Percentiles rank a stretch among this genome's conserved stretches.
phyloP scores from a whole-genome alignment of 2,797 vertebrate genomes.

The Sternotherus odoratus region DNA sequence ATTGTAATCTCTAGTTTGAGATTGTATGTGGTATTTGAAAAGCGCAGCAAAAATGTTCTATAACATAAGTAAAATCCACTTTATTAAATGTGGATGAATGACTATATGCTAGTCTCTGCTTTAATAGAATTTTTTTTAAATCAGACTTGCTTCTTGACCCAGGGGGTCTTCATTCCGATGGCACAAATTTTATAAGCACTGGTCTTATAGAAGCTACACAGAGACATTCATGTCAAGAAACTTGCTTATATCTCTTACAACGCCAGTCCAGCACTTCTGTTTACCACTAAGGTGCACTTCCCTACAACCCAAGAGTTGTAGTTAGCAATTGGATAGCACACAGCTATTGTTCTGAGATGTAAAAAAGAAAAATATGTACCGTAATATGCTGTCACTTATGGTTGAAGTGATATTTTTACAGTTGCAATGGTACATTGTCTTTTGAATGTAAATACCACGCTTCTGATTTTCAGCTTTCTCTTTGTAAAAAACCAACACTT shows the following conservation, averaged over 20 bases:
- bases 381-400: accelerated
- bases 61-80: slow-evolving; percentile 20
- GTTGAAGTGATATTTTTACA: not conserved
- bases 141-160: not conserved
- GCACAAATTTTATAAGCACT: not conserved
- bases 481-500: not conserved
- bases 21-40: not conserved
- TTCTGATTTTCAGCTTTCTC: not conserved
- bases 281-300: not conserved
- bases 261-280: not conserved
- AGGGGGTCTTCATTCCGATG: not conserved
- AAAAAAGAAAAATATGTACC: not conserved
- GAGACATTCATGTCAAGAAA: not conserved
- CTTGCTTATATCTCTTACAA: not conserved
- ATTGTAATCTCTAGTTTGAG: not conserved
- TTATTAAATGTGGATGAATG: not conserved
- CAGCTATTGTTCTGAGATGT: not conserved
- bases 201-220: not conserved
- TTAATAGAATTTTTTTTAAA: not conserved
- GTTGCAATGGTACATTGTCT: not conserved
- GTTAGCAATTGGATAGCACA: not conserved
- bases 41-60: not conserved
- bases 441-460: not conserved
- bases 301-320: not conserved
- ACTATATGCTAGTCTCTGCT: not conserved